Conservation (phyloP, 1,140 invertebrate genomes). For the Bathynomus jamesi region DNA sequence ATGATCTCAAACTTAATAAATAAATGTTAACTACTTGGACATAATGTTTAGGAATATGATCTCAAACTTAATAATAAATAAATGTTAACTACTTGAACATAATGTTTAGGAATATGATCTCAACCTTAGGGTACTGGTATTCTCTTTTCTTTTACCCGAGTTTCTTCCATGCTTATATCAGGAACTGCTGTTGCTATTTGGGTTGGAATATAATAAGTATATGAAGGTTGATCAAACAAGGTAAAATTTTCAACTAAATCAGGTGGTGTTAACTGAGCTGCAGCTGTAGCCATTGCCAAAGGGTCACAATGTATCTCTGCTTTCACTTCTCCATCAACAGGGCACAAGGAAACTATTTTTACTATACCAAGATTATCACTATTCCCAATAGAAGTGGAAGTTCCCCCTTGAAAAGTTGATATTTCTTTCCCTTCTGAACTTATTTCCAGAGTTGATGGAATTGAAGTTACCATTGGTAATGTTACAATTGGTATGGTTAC, state of each 20-base stretch:
- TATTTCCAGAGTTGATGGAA: not conserved
- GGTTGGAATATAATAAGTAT: constrained; percentile 15
- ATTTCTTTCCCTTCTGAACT: not conserved
- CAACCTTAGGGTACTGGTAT: no score
- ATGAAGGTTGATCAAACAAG: constrained; percentile 17
- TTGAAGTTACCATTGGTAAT: not conserved
- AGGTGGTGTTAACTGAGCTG: constrained; percentile 19
- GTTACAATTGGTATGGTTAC: constrained; percentile 8
- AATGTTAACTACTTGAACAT: no score
- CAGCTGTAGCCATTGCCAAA: constrained; percentile 24
- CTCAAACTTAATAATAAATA: no score
- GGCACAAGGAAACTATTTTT: constrained; percentile 15
- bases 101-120: no score
- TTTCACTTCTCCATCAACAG: constrained; percentile 14
- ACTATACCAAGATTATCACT: constrained; percentile 3
- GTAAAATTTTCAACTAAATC: constrained; percentile 24
- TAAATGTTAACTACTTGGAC: no score
- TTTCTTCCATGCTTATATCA: no score
- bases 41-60: no score
- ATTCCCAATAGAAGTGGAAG: constrained; percentile 12
- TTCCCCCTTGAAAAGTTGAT: not conserved
- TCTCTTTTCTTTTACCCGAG: no score
- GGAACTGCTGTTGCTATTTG: constrained; percentile 15
- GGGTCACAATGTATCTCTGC: constrained; percentile 6
- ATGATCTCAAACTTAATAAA: no score